Conservation (phyloP, 2,888 invertebrate genomes). For the Antheraea yamamai region DNA sequence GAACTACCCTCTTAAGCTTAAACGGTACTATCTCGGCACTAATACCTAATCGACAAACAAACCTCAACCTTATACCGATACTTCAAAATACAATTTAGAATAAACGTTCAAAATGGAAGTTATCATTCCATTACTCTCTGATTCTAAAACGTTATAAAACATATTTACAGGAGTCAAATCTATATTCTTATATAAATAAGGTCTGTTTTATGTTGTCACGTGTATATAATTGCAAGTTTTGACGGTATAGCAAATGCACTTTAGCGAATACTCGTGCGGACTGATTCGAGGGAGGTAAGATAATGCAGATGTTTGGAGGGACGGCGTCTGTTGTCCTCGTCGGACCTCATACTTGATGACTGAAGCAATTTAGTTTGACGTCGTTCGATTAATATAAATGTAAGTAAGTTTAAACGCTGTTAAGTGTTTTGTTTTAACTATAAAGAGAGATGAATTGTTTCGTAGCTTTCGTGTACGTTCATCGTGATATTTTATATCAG, state of each 20-base stretch:
- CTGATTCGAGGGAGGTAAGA: constrained; percentile 76
- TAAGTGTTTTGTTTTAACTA: constrained; percentile 15
- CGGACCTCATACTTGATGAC: constrained; percentile 64
- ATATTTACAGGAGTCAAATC: constrained; percentile 18
- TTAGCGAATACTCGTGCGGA: constrained; percentile 73
- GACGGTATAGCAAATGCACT: constrained; percentile 76
- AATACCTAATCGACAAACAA: constrained; percentile 27
- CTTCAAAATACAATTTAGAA: constrained; percentile 35
- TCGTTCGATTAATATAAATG: constrained; percentile 76
- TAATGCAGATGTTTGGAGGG: constrained; percentile 74
- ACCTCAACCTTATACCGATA: constrained; percentile 34
- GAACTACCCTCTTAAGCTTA: constrained; percentile 80
- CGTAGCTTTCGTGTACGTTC: neutral
- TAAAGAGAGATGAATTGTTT: neutral
- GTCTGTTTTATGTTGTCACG: constrained; percentile 36
- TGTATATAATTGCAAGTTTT: constrained; percentile 63
- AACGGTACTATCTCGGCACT: constrained; percentile 60
- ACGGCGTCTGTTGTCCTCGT: constrained; percentile 45
- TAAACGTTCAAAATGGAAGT: constrained; percentile 45
- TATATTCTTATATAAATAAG: constrained; percentile 30
- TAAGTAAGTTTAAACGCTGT: constrained; percentile 28
- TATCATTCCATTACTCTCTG: constrained; percentile 62
- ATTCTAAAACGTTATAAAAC: constrained; percentile 33
- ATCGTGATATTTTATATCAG: neutral
- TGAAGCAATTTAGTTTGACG: constrained; percentile 67